These are phyloP conservation scores for Takifugu flavidus DNA, from an alignment of 2,113 vertebrate species.

Conservation along the genomic window DNA sequence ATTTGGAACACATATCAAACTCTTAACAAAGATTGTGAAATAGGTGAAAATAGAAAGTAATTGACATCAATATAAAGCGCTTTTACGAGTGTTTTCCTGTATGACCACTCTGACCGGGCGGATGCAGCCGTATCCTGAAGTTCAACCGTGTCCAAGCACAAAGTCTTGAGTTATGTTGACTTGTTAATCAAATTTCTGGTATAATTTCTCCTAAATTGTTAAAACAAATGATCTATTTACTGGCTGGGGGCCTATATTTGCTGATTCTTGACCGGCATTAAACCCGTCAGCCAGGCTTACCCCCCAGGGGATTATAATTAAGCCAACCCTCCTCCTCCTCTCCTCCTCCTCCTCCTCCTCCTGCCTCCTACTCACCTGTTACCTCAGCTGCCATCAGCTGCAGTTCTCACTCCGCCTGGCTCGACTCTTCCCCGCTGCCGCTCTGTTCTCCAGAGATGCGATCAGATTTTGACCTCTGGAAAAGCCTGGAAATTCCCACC, in stretches of 20 bases:
- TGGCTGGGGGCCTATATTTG: not conserved
- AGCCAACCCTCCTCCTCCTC: slow-evolving; percentile 22
- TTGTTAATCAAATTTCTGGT: too few relatives aligned
- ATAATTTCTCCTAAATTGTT: too few relatives aligned
- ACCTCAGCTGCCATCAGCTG: slow-evolving; percentile 14
- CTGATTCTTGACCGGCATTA: not conserved
- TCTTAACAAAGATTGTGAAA: too few relatives aligned
- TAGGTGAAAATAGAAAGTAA: too few relatives aligned
- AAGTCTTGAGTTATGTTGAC: too few relatives aligned
- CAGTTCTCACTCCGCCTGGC: not conserved
- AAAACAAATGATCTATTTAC: too few relatives aligned
- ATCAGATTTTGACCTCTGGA: not conserved
- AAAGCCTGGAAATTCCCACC: not conserved
- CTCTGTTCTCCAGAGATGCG: not conserved
- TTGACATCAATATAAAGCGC: too few relatives aligned
- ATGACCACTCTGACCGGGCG: too few relatives aligned
- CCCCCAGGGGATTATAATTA: slow-evolving; percentile 37
- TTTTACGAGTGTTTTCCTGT: too few relatives aligned
- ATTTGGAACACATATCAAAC: too few relatives aligned
- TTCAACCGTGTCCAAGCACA: too few relatives aligned
- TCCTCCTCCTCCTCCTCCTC: slow-evolving; percentile 19
- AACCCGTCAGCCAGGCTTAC: slow-evolving; percentile 19
- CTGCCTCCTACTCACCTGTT: slow-evolving; percentile 8
- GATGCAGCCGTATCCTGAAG: too few relatives aligned
- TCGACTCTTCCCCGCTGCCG: not conserved